Evolutionary conservation across 2,888 invertebrate genomes (phyloP).

Genomic region (Eurytoma californica): DNA sequence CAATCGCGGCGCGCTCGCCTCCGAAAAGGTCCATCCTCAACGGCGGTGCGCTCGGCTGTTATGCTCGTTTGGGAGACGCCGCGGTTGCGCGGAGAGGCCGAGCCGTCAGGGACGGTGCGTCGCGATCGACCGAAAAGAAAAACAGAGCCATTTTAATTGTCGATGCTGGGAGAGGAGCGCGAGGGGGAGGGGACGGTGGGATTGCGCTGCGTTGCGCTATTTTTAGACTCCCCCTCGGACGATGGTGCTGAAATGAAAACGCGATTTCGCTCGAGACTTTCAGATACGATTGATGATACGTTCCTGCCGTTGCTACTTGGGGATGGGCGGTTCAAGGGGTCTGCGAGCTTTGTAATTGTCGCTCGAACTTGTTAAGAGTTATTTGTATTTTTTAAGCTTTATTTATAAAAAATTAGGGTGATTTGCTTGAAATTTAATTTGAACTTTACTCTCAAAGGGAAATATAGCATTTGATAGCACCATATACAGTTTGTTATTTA

Average conservation of each 20-base stretch:
- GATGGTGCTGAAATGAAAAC: conserved; percentile 21
- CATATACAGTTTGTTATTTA: too few relatives aligned
- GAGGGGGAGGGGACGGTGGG: background rate
- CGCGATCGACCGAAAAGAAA: background rate
- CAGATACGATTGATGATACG: too few relatives aligned
- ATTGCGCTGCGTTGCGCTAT: conserved; percentile 4
- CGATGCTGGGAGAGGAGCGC: conserved; percentile 28
- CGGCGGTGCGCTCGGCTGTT: background rate
- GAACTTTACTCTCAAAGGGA: too few relatives aligned
- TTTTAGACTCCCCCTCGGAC: conserved; percentile 30
- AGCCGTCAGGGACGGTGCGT: too few relatives aligned
- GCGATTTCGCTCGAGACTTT: conserved; percentile 23
- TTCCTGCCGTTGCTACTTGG: too few relatives aligned
- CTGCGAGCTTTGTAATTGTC: background rate
- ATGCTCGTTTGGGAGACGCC: background rate
- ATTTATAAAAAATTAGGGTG: too few relatives aligned
- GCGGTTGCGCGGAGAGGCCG: too few relatives aligned
- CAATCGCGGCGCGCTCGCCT: conserved; percentile 21
- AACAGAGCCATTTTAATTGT: conserved; percentile 50
- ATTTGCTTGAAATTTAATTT: too few relatives aligned
- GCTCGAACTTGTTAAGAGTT: too few relatives aligned
- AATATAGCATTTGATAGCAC: too few relatives aligned
- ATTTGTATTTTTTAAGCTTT: too few relatives aligned
- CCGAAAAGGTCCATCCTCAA: conserved; percentile 25
- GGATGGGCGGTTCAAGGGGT: background rate